Conservation (phyloP, 2,888 invertebrate genomes). For the Leptura quadrifasciata region DNA sequence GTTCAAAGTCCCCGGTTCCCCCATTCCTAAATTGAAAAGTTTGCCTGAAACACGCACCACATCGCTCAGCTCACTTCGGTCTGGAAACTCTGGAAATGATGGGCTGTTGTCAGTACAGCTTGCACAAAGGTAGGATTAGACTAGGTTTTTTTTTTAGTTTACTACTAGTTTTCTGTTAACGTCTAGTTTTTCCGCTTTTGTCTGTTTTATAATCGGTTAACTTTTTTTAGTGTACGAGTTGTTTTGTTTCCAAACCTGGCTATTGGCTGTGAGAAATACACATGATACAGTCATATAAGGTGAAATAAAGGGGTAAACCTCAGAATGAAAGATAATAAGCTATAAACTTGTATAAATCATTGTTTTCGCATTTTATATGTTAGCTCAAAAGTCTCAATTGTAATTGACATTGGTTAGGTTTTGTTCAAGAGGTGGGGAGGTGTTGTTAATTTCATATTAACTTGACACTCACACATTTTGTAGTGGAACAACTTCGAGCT, state of each 20-base stretch:
- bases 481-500: no score
- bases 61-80: constrained; percentile 68
- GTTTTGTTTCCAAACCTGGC: constrained; percentile 23
- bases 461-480: no score
- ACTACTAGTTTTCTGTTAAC: constrained; percentile 28
- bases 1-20: constrained; percentile 65
- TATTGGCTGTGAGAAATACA: neutral
- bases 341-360: no score
- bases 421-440: no score
- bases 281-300: no score
- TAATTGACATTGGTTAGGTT: no score
- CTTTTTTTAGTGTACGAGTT: neutral
- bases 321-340: no score
- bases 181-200: constrained; percentile 37
- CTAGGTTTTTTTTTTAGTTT: constrained; percentile 42
- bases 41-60: constrained; percentile 66
- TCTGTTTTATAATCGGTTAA: constrained; percentile 27
- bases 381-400: no score
- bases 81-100: constrained; percentile 62
- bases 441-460: no score
- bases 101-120: constrained; percentile 60
- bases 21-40: constrained; percentile 61
- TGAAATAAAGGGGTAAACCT: no score
- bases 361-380: no score
- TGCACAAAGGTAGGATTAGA: constrained; percentile 65